A percentile compares a stretch with the other conserved stretches of the same genome.
Conservation (phyloP, 2,888 invertebrate species). For the Embidobia sp. region DNA sequence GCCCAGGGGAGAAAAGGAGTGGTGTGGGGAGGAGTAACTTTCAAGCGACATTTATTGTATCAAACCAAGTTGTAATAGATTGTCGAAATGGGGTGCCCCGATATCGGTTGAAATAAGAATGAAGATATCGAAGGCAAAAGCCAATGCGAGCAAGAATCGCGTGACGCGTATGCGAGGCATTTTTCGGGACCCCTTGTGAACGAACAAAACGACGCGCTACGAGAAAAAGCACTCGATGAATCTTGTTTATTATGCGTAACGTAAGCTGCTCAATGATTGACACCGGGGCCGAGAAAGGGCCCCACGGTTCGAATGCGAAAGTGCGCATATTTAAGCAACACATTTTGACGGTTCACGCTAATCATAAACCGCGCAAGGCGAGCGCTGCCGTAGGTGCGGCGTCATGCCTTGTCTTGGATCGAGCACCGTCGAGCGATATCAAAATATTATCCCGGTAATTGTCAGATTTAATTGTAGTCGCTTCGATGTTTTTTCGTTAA, state of each 20-base stretch:
- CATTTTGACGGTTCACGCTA: constrained; percentile 23
- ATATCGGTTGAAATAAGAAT: constrained; percentile 58
- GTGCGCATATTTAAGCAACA: constrained; percentile 33
- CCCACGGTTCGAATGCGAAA: constrained; percentile 23
- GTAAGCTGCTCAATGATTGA: constrained; percentile 69
- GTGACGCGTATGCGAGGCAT: constrained; percentile 63
- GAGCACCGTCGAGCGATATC: neutral
- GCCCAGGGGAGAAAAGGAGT: too few relatives aligned
- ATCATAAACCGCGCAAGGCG: constrained; percentile 20
- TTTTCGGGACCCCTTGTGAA: too few relatives aligned
- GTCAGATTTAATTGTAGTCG: constrained; percentile 1
- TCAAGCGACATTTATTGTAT: too few relatives aligned
- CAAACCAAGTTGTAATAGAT: constrained; percentile 41
- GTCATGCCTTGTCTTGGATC: neutral
- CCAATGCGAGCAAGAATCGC: constrained; percentile 67
- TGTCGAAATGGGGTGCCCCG: constrained; percentile 58
- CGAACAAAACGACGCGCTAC: constrained; percentile 41
- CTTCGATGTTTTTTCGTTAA: constrained; percentile 19
- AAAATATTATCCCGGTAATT: constrained; percentile 27
- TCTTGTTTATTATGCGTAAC: constrained; percentile 70
- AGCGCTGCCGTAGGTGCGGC: neutral
- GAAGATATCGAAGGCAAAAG: constrained; percentile 60
- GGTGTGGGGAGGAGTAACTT: too few relatives aligned
- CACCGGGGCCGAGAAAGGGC: constrained; percentile 57
- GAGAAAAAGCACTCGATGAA: constrained; percentile 69